Percentiles rank a stretch among this genome's conserved stretches.
Conservation (phyloP, 2,888 invertebrate species). For the Nebria salina region DNA sequence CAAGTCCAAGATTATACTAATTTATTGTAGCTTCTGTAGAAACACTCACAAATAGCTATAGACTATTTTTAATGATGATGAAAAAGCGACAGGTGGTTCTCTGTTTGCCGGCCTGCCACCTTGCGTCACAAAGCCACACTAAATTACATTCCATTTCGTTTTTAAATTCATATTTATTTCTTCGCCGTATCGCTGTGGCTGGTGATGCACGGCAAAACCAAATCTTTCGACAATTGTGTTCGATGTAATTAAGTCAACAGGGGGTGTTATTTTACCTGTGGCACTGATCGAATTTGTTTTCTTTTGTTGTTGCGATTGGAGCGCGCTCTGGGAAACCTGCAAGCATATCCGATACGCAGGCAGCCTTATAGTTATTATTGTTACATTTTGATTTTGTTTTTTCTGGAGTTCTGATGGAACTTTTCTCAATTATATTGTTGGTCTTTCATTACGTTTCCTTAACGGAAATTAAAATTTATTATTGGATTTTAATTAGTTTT, state of each 20-base stretch:
- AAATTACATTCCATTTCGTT: background rate
- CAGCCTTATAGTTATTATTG: background rate
- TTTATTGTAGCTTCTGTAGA: background rate
- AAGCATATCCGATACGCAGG: background rate
- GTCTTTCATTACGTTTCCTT: no score
- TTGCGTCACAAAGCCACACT: background rate
- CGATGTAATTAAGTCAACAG: constrained; percentile 15
- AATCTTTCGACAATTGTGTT: background rate
- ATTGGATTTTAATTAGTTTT: no score
- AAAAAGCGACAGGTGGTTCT: constrained; percentile 33
- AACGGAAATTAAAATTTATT: no score
- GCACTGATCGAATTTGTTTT: constrained; percentile 2
- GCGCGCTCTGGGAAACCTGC: background rate
- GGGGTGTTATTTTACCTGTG: constrained; percentile 18
- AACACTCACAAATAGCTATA: background rate
- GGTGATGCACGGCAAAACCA: background rate
- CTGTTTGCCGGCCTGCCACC: background rate
- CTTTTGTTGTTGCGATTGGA: background rate
- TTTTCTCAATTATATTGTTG: no score
- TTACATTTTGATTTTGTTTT: background rate
- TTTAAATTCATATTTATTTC: background rate
- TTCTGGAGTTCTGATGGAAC: background rate
- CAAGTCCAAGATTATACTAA: background rate
- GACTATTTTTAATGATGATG: constrained; percentile 12
- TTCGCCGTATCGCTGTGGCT: background rate